Evolutionary conservation across 2,113 vertebrate genomes (phyloP).

Genomic region (Pelodiscus sinensis): DNA sequence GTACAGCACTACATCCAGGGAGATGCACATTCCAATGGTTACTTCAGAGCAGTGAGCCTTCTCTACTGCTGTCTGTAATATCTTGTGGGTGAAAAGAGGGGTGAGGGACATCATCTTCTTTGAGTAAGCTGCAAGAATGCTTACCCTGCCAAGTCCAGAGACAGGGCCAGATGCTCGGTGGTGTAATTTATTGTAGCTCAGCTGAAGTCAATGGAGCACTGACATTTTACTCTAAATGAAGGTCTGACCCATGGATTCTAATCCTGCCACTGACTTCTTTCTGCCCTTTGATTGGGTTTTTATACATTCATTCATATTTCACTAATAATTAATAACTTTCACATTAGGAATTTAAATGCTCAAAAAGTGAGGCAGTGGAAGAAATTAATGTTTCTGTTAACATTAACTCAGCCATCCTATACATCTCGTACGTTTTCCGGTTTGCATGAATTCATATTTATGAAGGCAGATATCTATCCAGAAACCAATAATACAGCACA

Average conservation of each 20-base stretch:
- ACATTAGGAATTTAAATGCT: not conserved
- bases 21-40: not conserved
- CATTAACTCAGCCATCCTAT: not conserved
- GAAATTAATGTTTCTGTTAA: not conserved
- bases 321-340: not conserved
- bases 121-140: not conserved
- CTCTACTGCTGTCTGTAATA: not conserved
- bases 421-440: not conserved
- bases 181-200: not conserved
- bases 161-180: not conserved
- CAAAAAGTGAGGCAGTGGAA: not conserved
- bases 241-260: not conserved
- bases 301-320: not conserved
- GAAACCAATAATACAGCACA: not conserved
- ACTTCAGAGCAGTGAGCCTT: not conserved
- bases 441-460: not conserved
- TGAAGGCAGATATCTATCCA: not conserved
- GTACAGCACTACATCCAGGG: not conserved
- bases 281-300: not conserved
- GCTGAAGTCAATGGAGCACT: not conserved
- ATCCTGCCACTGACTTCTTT: not conserved
- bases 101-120: not conserved
- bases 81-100: not conserved
- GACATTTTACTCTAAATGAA: not conserved
- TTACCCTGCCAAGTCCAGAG: not conserved